Evolutionary conservation across 2,888 invertebrate species (phyloP).

Genomic region (Hololepta plana): DNA sequence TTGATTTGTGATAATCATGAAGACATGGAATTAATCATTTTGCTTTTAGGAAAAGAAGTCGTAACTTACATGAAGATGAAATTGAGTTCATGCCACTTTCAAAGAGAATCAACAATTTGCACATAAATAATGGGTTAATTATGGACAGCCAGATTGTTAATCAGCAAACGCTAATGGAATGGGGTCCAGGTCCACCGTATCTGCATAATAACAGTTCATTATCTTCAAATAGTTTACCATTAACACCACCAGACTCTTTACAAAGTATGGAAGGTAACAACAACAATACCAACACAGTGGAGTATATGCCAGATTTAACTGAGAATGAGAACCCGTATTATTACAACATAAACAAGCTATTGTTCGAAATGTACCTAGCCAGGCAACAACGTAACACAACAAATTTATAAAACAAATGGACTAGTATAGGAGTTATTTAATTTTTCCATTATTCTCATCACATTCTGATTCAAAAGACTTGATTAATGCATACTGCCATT

Average conservation of each 20-base stretch:
- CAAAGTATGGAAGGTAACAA: conserved; percentile 20
- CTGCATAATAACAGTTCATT: conserved; percentile 9
- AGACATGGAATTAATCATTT: too few species aligned
- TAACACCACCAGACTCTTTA: conserved; percentile 21
- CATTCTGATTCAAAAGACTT: too few species aligned
- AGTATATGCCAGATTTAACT: conserved; percentile 59
- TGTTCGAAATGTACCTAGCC: conserved; percentile 71
- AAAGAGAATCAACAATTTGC: conserved; percentile 78
- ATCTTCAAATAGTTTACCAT: conserved; percentile 14
- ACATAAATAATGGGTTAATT: conserved; percentile 43
- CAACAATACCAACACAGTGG: conserved; percentile 22
- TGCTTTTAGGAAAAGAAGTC: conserved; percentile 51
- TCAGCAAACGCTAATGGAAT: conserved; percentile 12
- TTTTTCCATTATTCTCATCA: too few species aligned
- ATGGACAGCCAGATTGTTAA: conserved; percentile 14
- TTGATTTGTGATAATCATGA: too few species aligned
- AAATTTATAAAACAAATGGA: conserved; percentile 16
- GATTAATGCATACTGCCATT: too few species aligned
- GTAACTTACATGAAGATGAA: conserved; percentile 48
- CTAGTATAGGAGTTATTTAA: conserved; percentile 5
- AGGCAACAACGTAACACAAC: conserved; percentile 49
- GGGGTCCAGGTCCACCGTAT: conserved; percentile 21
- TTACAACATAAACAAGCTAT: conserved; percentile 66
- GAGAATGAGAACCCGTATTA: conserved; percentile 70
- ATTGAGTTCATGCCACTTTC: conserved; percentile 74